Evolutionary conservation across 2,888 invertebrate species (phyloP), one percentile per base, ranked within the genome.

Genomic region (Plusia festucae): DNA sequence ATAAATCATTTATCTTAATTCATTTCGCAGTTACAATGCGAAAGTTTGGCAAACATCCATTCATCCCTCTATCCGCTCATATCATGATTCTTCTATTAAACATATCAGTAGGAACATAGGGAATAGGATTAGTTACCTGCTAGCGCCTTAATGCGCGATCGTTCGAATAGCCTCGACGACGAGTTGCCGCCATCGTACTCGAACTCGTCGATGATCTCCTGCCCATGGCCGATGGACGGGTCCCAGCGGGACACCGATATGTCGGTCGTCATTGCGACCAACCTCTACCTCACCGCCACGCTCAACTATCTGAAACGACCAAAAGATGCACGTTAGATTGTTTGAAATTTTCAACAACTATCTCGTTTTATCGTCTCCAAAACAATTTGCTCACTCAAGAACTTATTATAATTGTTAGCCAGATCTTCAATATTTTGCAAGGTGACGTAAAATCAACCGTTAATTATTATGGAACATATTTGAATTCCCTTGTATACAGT

Each of bases 171-270:
- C 90, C 99, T 97, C 86, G 99, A 99, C 85, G 99, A 99, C 85
- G 99, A 99, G 94, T 99, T 99, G 88, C 99, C 99, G 90, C 99
- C 99, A 95, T 99, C 99, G 96, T 99, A 99, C 96, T 99, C 99
- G 96, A 99, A 99, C 93, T 99, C 99, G 93, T 99, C 99, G 93
- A 98, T 98, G 93, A 98, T 97, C 95, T 98, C 98, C 95, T 98
- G 98, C 88, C 98, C 98, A 90, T 97, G 96, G 91, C 96, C 96
- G 91, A 97, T 97, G 95, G 97, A 97, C 87, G 98, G 98, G 96
- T 99, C 99, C 99, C 99, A 99, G 91, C 99, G 98, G 95, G 98
- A 98, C 96, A 98, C 97, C 95, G 98, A 98, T 95, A 99, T 99
- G 96, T 99, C 99, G 96, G 99, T 99, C 96, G 99, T 99, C 99